These are phyloP conservation scores for Calidris pygmaea DNA, from an alignment of 2,113 vertebrate genomes.

Conservation along the genomic window DNA sequence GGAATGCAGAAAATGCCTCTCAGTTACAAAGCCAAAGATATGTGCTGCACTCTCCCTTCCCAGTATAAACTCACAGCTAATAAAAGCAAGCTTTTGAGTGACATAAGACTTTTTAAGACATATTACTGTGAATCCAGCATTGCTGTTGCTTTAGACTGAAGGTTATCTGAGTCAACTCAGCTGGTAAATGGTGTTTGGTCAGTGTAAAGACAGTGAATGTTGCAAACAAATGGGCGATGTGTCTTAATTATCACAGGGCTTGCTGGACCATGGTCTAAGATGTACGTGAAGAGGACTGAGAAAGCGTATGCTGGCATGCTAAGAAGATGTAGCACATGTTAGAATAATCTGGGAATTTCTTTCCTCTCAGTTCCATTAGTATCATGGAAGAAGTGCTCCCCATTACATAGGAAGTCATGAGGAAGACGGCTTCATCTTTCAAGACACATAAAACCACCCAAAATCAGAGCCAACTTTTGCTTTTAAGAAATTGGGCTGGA, in stretches of 20 bases:
- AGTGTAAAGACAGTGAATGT: not conserved
- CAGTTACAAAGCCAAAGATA: not conserved
- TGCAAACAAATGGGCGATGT: not conserved
- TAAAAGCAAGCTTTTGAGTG: not conserved
- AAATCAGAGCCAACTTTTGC: not conserved
- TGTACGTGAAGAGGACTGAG: not conserved
- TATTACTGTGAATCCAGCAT: not conserved
- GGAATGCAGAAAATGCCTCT: not conserved
- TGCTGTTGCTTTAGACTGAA: not conserved
- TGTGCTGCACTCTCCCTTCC: not conserved
- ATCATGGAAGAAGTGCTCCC: not conserved
- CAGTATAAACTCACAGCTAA: not conserved
- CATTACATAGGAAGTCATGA: rapidly evolving
- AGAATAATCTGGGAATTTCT: not conserved
- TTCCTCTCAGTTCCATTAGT: not conserved
- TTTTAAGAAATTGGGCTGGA: not conserved
- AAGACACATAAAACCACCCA: not conserved
- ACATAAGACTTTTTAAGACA: not conserved
- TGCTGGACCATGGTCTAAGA: not conserved
- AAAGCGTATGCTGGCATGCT: not conserved
- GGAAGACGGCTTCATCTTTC: not conserved
- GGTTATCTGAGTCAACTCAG: not conserved
- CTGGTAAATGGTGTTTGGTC: not conserved
- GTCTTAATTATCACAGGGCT: not conserved
- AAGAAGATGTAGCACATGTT: not conserved